These are phyloP conservation scores for Dipodomys stephensi DNA, from an alignment of 2,113 vertebrate species.

Conservation along the genomic window DNA sequence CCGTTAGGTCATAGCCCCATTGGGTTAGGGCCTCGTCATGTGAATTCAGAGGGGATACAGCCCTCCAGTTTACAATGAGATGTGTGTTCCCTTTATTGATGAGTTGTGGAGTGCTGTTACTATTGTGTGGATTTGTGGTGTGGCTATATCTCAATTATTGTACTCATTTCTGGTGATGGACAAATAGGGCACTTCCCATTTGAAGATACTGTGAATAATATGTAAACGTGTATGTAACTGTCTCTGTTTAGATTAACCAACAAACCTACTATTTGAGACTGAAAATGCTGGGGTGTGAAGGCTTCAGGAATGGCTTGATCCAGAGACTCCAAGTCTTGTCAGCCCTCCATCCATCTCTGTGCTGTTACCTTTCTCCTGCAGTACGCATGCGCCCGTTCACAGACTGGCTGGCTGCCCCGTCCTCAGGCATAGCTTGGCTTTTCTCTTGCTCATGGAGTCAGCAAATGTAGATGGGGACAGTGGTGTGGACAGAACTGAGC, in stretches of 20 bases:
- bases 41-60: background rate
- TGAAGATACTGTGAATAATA: background rate
- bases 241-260: background rate
- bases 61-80: background rate
- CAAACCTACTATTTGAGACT: background rate
- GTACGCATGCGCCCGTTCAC: background rate
- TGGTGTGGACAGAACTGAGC: background rate
- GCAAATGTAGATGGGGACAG: background rate
- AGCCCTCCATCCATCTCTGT: background rate
- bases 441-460: background rate
- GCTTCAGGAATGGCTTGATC: background rate
- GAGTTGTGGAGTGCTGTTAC: too few relatives aligned
- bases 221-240: background rate
- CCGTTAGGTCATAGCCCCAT: background rate
- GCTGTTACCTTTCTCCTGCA: background rate
- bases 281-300: background rate
- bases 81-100: background rate
- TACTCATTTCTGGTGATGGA: background rate
- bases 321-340: background rate
- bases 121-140: background rate
- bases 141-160: background rate
- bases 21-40: rapidly evolving
- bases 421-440: rapidly evolving
- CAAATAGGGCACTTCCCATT: background rate
- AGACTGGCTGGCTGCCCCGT: background rate